These are phyloP conservation scores for Apogon talboti DNA, from an alignment of 2,797 vertebrate species.

Conservation along the genomic window DNA sequence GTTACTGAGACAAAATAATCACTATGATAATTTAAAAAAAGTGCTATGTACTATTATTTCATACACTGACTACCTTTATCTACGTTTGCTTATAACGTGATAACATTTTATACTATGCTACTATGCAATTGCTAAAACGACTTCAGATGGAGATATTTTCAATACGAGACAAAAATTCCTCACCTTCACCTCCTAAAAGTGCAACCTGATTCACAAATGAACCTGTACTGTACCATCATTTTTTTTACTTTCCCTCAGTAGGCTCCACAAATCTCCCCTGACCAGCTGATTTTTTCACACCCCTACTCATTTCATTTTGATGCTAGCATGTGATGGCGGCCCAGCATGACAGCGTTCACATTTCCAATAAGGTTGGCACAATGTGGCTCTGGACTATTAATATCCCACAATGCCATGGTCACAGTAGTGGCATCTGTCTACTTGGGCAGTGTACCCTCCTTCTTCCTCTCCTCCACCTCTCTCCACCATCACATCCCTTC, in stretches of 20 bases:
- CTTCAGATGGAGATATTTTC: no score
- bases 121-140: no score
- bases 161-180: not conserved
- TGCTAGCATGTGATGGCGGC: slow-evolving; percentile 75
- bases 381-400: slow-evolving; percentile 81
- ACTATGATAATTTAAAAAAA: slow-evolving; percentile 5
- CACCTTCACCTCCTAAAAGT: not conserved
- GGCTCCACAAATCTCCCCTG: slow-evolving; percentile 40
- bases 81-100: slow-evolving; percentile 9
- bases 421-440: slow-evolving; percentile 84
- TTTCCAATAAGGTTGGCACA: slow-evolving; percentile 79
- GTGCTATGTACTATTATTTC: slow-evolving; percentile 12
- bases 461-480: not conserved
- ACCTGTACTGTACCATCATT: not conserved
- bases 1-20: not conserved
- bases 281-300: slow-evolving; percentile 66
- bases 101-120: not conserved
- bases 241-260: slow-evolving; percentile 27
- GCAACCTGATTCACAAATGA: slow-evolving; percentile 12
- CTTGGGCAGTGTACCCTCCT: slow-evolving; percentile 44
- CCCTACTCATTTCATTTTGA: slow-evolving; percentile 76
- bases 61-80: slow-evolving; percentile 10
- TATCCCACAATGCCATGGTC: slow-evolving; percentile 78
- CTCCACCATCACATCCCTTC: slow-evolving; percentile 15
- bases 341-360: slow-evolving; percentile 58